Base-by-base conservation (phyloP, 2,888 invertebrate species). In the Neuroscelio doddi region DNA sequence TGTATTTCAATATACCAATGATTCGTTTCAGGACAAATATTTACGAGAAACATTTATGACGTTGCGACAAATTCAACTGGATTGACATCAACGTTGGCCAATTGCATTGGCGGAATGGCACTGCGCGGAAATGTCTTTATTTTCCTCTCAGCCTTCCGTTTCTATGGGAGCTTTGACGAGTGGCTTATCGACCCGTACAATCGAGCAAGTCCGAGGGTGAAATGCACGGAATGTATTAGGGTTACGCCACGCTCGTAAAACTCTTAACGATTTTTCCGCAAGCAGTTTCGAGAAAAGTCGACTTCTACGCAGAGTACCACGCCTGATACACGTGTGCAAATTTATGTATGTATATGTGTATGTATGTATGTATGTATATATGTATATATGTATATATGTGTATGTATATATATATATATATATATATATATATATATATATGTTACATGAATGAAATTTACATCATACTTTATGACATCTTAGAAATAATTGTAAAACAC, bases 241-340 rank as follows among this genome's bases (percentile, higher is more conserved):
- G 41, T 63, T 52, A 38, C 36, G 36, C 46, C 38, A 44, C 46
- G 59, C 49, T 61, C 64, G 64, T 64, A 68, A 68, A 68, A 61
- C 47, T 56, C 50, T 59, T 63, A 68, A 64, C 61, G 64, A 64
- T 68, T 68, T 58, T 67, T 57, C 64, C 46, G 52, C 56, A 61
- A 58, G 58, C 49, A 27, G 36, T 66, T 59, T 51, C 47, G 27
- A 44, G 42, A 51, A 56, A 56, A 63, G 51, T 59, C 50, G 49
- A 55, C 53, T n/a, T n/a, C n/a, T n/a, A n/a, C n/a, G 21, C 21
- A 5, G 5, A 5, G 3, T 5, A 5, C 3, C 21, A 5, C 21
- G 21, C 21, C 21, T 21, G 21, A 21, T 5, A 21, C 21, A 21
- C 21, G 21, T 21, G 44, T 8, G 10, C 8, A 15, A 12, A 7